Evolutionary conservation across 2,888 invertebrate species (phyloP).

Genomic region (Rutpela maculata): DNA sequence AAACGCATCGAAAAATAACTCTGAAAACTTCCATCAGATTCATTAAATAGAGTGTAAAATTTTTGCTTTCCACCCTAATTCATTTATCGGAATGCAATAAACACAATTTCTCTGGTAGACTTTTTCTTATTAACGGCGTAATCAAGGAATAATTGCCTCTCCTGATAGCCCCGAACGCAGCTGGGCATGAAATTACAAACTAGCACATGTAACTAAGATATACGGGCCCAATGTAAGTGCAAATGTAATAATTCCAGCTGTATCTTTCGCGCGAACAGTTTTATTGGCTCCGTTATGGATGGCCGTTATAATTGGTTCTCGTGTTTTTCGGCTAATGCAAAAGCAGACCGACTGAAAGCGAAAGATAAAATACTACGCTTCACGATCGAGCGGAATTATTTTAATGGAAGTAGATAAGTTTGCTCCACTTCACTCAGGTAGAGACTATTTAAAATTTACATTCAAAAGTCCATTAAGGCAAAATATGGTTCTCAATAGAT

Average conservation of each 20-base stretch:
- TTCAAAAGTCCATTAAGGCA: not conserved
- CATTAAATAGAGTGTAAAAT: not conserved
- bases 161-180: slow-evolving; percentile 62
- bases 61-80: slow-evolving; percentile 20
- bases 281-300: slow-evolving; percentile 69
- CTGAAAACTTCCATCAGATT: not conserved
- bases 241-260: slow-evolving; percentile 69
- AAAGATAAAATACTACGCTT: slow-evolving; percentile 33
- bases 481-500: not conserved
- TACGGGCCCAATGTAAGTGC: slow-evolving; percentile 68
- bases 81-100: slow-evolving; percentile 44
- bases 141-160: slow-evolving; percentile 64
- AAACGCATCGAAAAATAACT: not conserved
- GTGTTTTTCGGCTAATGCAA: slow-evolving; percentile 59
- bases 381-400: slow-evolving; percentile 31
- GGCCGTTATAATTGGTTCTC: slow-evolving; percentile 68
- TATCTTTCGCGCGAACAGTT: slow-evolving; percentile 68
- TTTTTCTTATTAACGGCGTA: slow-evolving; percentile 56
- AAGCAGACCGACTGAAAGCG: slow-evolving; percentile 27
- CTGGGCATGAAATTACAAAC: slow-evolving; percentile 67
- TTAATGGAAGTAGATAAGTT: slow-evolving; percentile 10
- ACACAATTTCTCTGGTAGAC: slow-evolving; percentile 38
- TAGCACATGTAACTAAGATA: slow-evolving; percentile 67
- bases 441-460: slow-evolving; percentile 1
- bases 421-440: not conserved